Evolutionary conservation across 2,888 invertebrate species (phyloP), one percentile per base, ranked within the genome.

Genomic region (Sturmia bella): DNA sequence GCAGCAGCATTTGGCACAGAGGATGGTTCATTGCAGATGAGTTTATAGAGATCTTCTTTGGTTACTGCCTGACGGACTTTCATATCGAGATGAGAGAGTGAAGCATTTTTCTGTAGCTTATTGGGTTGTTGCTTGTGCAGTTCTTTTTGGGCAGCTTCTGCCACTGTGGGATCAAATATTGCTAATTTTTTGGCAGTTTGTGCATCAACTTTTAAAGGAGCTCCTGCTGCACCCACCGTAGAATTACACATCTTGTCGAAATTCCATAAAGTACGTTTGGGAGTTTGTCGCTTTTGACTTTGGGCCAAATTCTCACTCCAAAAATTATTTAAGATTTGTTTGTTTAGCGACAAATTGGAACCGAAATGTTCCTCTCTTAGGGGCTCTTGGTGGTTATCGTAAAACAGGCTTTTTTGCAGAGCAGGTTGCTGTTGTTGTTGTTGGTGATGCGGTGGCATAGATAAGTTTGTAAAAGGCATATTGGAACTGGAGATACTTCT

Each of bases 1-100:
- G 83, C 59, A 19, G 83, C 61, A 19, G 83, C 61, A 32, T 63
- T 63, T 7, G 87, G 85, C 4, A 86, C 84, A n/a, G 88, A 85
- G 15, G 88, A 85, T 37, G 86, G 86, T 78, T 91, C 91, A 76
- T 90, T 91, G 83, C 90, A 91, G 24, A 90, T 91, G 24, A 91
- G 84, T 68, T 90, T 90, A 80, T 91, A 91, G 76, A 91, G 87
- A 86, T 91, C 91, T 75, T 91, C 91, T 75, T 90, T 89, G 64
- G 91, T 90, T 6, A 90, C 88, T 52, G 90, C 90, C 84, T 90
- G 90, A 9, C 90, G 85, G 41, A 91, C 90, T 82, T 89, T 89
- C 39, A 89, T 85, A 80, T 91, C 91, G 74, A 91, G 79, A 32
- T 91, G 90, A 2, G 91, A 90, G 15, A 91, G 80, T 9, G 91